Base-by-base conservation (phyloP, 2,113 vertebrate genomes). In the Tachycineta bicolor region DNA sequence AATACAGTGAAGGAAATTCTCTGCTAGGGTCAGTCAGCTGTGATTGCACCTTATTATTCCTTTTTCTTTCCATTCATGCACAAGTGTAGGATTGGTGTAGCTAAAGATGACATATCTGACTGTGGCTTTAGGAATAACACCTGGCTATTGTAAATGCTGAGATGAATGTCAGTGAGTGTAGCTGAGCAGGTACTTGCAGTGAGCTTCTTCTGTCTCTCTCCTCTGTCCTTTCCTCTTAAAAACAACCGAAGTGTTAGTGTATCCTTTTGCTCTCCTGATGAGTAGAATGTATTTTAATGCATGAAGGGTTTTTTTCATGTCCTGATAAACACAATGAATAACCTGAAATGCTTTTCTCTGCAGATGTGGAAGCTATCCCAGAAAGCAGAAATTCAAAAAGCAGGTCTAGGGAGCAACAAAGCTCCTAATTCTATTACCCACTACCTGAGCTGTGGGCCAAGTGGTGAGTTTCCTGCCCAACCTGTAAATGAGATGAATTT, bases 301-400 rank as follows among this genome's bases (percentile, higher is more conserved):
- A 89, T 97, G 94, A 95, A 69, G 82, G 65, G 1, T 7, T 92
- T 92, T 87, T 91, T 94, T 86, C 21, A 12, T 91, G 94, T 96
- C 93, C 92, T 98, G 97, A 76, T 96, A 59, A 97, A 98, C 97
- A 94, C 89, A 96, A 94, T 97, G 95, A 98, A 97, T 99, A 98
- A 99, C 96, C 82, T 98, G 84, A 98, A 98, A 98, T 99, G 97
- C 99, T 99, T 99, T 99, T 99, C 98, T 99, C 99, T 98, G 98
- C 99, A 99, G 99, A 99, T 99, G 98, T 99, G 99, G 99, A 99
- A 98, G 98, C 98, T 98, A 97, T 98, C 97, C 98, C 98, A 97
- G 98, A 99, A 98, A 98, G 98, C 98, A 99, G 99, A 98, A 98
- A 99, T 98, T 98, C 99, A 98, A 99, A 99, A 99, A 99, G 98